Evolutionary conservation across 1,140 invertebrate species (phyloP), one percentile per base, ranked within the genome.

Genomic region (Cydia fagiglandana): DNA sequence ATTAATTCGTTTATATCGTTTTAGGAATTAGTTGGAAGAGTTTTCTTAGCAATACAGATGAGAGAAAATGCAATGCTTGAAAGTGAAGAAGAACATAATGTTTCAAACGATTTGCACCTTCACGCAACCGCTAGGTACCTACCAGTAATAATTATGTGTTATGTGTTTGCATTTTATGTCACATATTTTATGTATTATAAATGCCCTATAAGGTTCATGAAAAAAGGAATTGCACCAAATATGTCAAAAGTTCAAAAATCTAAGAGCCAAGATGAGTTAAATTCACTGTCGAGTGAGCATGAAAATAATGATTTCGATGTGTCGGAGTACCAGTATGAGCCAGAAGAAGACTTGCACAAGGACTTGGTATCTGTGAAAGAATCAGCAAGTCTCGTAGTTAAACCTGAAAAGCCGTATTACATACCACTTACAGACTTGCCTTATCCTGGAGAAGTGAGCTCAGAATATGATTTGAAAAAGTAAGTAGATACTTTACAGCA

Each of bases 381-480:
- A 2, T 78, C 80, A 20, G 64, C 68, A 4, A 88, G 84, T 53
- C 24, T 81, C 1, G 73, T 81, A 4, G 81, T 81, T 5, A 86
- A 84, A 45, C 81, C 84, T 3, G 83, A 87, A 20, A 83, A 78
- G 73, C 85, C 83, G 1, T 90, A 74, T 76, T 91, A 88, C 24
- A 75, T 92, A 76, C 79, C 88, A 13, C 75, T 91, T 0, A 90
- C 88, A 13, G 88, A 92, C 74, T 87, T 91, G 0, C 83, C 81
- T 2, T 90, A 91, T 75, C 86, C 88, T 12, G 89, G 80, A 70
- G 91, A 92, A 80, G 78, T 83, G 9, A 84, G 87, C 79, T 92
- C 91, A 12, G 86, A 78, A 38, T 90, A 81, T 77, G 85, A 92
- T 76, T 80, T 92, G 34, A 90, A 88, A 78, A 91, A 86, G 91